A percentile compares a stretch with the other conserved stretches of the same genome.
phyloP scores from a whole-genome alignment of 2,888 invertebrate species.

The Agonopterix alstromeriana region DNA sequence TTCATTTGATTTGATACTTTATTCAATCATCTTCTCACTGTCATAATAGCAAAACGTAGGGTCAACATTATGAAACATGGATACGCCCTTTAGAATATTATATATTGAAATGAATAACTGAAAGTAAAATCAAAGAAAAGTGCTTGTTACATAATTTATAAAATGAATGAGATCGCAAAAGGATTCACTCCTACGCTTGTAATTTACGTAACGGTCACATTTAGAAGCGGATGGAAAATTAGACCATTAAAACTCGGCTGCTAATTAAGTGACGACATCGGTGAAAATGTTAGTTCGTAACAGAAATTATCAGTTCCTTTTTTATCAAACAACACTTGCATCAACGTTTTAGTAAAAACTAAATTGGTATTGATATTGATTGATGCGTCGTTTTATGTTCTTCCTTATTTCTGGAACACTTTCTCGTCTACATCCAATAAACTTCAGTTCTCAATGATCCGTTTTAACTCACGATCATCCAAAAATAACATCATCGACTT shows the following conservation, averaged over 20 bases:
- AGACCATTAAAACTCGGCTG: conserved; percentile 12
- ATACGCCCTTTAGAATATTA: too few relatives aligned
- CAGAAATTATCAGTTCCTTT: not conserved
- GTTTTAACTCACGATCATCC: conserved; percentile 30
- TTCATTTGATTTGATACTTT: not conserved
- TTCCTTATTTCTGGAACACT: conserved; percentile 9
- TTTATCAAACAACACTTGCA: too few relatives aligned
- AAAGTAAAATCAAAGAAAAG: too few relatives aligned
- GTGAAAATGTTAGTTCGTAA: not conserved
- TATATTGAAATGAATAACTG: too few relatives aligned
- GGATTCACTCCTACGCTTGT: conserved; percentile 13
- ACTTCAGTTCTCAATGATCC: conserved; percentile 52
- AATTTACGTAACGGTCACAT: conserved; percentile 16
- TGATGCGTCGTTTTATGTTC: not conserved
- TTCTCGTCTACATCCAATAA: conserved; percentile 38
- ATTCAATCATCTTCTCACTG: too few relatives aligned
- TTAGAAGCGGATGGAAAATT: conserved; percentile 10
- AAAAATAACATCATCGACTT: conserved; percentile 27
- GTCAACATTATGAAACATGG: too few relatives aligned
- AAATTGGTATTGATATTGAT: conserved; percentile 6
- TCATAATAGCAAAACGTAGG: too few relatives aligned
- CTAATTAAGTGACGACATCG: conserved; percentile 15
- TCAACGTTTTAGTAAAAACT: too few relatives aligned
- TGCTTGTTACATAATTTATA: not conserved
- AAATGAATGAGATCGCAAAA: conserved; percentile 1